Conservation (phyloP, 2,113 vertebrate species). For the Siphamia tubifer region DNA sequence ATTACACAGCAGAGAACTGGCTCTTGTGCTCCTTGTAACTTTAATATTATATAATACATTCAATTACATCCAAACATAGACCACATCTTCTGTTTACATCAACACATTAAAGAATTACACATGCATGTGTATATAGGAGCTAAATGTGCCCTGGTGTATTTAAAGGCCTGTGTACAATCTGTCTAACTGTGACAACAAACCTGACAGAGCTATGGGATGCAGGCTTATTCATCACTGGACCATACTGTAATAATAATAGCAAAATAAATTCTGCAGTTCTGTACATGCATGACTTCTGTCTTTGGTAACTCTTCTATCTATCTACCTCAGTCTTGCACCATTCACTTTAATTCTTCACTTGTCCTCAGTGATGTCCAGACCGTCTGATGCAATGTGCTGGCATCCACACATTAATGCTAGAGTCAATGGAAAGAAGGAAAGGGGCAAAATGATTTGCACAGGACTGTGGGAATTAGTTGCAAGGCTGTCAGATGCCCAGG, state of each 20-base stretch:
- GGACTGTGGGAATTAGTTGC: conserved; percentile 38
- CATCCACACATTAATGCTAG: conserved; percentile 39
- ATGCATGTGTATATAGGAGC: background rate
- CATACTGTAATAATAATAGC: conserved; percentile 12
- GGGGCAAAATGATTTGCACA: conserved; percentile 50
- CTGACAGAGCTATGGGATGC: background rate
- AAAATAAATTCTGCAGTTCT: conserved; percentile 2
- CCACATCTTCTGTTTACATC: background rate
- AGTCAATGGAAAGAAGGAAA: conserved; percentile 48
- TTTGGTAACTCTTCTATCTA: conserved; percentile 25
- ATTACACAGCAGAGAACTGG: background rate
- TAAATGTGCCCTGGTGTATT: background rate
- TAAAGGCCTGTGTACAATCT: conserved; percentile 16
- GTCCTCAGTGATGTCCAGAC: conserved; percentile 15
- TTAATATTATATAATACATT: background rate
- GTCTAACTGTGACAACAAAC: conserved; percentile 5
- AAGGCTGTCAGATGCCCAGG: conserved; percentile 29
- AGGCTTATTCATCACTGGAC: conserved; percentile 2
- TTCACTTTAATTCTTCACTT: conserved; percentile 8
- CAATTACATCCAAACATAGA: background rate
- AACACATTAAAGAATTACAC: background rate
- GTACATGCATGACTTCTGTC: conserved; percentile 40
- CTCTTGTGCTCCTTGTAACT: background rate
- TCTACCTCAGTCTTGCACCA: background rate
- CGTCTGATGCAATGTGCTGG: conserved; percentile 22